Base-by-base conservation (phyloP, 1,140 invertebrate genomes). In the Calephelis virginiensis region DNA sequence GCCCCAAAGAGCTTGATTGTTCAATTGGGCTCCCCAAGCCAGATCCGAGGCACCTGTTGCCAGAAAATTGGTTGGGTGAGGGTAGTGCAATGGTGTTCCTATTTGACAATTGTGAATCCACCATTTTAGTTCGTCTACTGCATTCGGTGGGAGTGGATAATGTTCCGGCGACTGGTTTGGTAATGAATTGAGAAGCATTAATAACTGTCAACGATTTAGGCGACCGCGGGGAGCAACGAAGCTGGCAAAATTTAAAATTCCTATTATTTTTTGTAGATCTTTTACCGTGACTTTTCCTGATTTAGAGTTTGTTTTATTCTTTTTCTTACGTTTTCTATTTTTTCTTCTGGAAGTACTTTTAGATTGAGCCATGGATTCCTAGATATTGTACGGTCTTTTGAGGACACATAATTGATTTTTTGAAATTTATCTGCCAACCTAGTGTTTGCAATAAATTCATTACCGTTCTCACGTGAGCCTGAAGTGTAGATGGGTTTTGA, bases 211-310 rank as follows among this genome's bases (percentile, higher is more conserved):
- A 53, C 59, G 43, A 47, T 71, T 67, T 7, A 83, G 67, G n/a
- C 81, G 75, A 90, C 93, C 65, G 90, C 91, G 65, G 88, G 78
- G 81, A 91, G 93, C 67, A 79, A 93, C 75, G 92, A 92, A 73
- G 92, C 92, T 75, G 83, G 92, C 91, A 72, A 91, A 92, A 7
- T 93, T 91, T 11, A 83, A 28, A 0, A 70, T 61, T 6, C 74
- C 74, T 49, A 74, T 53, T 47, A 83, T 14, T 13, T 70, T 76
- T 46, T 82, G 81, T 3, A 78, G 11, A 6, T 80, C 71, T 63
- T 69, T 70, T 46, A 85, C 13, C 0, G 14, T 63, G 11, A 64
- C 60, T 5, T 64, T 67, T 46, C 63, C 7, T 46, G 11, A 8
- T 45, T n/a, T 40, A 66, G 48, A 1, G 65, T 28, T 12, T 50